phyloP scores from a whole-genome alignment of 2,113 vertebrate genomes.

The Clarias gariepinus region DNA sequence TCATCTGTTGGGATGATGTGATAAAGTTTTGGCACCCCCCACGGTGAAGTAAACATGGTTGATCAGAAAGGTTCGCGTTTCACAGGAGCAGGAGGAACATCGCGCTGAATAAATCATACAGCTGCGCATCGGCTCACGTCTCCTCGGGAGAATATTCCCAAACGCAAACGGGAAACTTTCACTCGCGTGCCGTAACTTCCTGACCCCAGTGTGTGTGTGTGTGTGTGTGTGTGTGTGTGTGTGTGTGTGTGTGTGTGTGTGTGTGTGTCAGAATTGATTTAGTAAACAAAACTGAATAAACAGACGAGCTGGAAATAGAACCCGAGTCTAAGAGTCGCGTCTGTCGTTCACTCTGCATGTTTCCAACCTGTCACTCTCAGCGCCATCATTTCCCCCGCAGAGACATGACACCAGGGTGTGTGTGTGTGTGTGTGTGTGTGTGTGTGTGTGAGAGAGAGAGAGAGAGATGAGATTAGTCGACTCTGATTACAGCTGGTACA shows the following conservation, averaged over 20 bases:
- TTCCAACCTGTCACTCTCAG: constrained; percentile 15
- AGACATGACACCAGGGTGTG: neutral
- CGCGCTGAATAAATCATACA: neutral
- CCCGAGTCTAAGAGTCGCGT: neutral
- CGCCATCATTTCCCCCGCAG: neutral
- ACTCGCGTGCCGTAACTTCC: neutral
- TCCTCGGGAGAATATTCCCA: neutral
- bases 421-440: constrained; percentile 1
- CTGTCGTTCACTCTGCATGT: constrained; percentile 24
- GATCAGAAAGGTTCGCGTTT: too few species aligned
- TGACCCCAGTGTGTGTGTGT: neutral
- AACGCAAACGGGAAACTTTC: neutral
- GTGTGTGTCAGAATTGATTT: neutral
- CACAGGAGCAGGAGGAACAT: neutral
- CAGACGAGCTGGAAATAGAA: neutral
- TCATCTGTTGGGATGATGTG: too few species aligned
- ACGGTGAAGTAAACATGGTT: too few species aligned
- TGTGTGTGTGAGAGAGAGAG: neutral
- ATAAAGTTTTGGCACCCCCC: too few species aligned
- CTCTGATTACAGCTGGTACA: too few species aligned
- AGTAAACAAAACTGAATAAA: constrained; percentile 33
- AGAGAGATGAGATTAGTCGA: too few species aligned
- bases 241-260: neutral
- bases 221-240: neutral
- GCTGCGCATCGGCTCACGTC: neutral